Evolutionary conservation across 37 sponge, comb jelly and placozoan genomes (phyloP).

Genomic region (Diacarnus erythraeanus): DNA sequence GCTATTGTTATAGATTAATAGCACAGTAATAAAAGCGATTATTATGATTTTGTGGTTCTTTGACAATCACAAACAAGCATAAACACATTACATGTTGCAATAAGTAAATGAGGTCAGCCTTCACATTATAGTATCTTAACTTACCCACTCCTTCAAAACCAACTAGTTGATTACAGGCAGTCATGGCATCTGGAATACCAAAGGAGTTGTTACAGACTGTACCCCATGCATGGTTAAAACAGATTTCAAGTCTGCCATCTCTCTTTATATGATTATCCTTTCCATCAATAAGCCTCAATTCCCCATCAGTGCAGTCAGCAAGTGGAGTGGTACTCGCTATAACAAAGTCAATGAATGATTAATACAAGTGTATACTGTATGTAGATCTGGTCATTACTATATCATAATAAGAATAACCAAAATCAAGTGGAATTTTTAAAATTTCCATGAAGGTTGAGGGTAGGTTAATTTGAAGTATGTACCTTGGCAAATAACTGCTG

Average conservation of each 20-base stretch:
- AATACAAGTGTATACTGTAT: no score
- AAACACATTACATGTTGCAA: not conserved
- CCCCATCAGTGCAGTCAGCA: conserved; percentile 15
- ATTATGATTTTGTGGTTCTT: no score
- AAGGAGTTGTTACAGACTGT: conserved; percentile 19
- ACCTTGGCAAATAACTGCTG: conserved; percentile 38
- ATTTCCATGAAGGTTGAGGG: no score
- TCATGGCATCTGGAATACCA: not conserved
- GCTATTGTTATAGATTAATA: no score
- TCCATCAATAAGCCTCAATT: conserved; percentile 4
- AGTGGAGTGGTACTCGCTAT: not conserved
- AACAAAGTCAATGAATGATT: no score
- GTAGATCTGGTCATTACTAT: not conserved
- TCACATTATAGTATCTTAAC: not conserved
- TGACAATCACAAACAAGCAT: not conserved
- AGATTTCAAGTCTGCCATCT: conserved; percentile 26
- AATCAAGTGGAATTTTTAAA: not conserved
- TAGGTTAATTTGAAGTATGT: no score
- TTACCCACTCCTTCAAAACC: conserved; percentile 5
- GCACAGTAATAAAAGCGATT: no score
- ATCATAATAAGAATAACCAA: not conserved
- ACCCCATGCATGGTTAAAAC: conserved; percentile 41
- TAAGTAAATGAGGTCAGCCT: no score
- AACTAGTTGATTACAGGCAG: conserved; percentile 18
- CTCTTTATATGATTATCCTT: not conserved